A percentile compares a stretch with the other conserved stretches of the same genome.
Conservation (phyloP, 2,888 invertebrate genomes). For the Lordiphosa fenestrarum region DNA sequence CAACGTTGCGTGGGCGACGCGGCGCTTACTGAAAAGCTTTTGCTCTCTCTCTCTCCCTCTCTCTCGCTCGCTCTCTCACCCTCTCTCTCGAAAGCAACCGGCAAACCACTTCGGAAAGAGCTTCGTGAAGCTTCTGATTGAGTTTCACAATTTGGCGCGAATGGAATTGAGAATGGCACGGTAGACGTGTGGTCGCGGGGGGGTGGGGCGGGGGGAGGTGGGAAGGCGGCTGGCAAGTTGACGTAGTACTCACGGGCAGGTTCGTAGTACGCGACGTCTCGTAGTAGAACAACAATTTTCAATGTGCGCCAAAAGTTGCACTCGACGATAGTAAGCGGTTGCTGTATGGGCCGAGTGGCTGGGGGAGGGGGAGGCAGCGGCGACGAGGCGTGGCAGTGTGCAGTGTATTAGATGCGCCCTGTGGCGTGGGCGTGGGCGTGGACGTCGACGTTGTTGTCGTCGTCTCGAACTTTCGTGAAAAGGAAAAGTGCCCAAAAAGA, state of each 20-base stretch:
- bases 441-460: slow-evolving; percentile 1
- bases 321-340: neutral
- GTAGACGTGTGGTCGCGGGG: neutral
- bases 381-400: slow-evolving; percentile 6
- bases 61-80: neutral
- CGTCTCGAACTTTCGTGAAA: slow-evolving; percentile 20
- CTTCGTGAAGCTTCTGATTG: slow-evolving; percentile 11
- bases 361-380: neutral
- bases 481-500: slow-evolving; percentile 34
- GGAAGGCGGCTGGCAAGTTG: no score
- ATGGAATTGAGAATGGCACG: slow-evolving; percentile 5
- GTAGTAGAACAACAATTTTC: slow-evolving; percentile 7
- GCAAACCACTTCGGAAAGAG: neutral
- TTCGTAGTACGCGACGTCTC: slow-evolving; percentile 3
- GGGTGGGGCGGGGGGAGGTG: neutral
- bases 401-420: neutral
- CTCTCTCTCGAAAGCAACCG: slow-evolving; percentile 3
- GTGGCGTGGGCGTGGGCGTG: slow-evolving; percentile 1
- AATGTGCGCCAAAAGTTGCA: slow-evolving; percentile 13
- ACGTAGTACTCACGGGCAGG: no score
- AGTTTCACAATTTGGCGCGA: slow-evolving; percentile 33
- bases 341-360: no score
- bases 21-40: slow-evolving; percentile 14
- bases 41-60: neutral
- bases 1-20: slow-evolving; percentile 9